These are phyloP conservation scores for Natrix natrix DNA, from an alignment of 2,797 vertebrate genomes.

Conservation along the genomic window DNA sequence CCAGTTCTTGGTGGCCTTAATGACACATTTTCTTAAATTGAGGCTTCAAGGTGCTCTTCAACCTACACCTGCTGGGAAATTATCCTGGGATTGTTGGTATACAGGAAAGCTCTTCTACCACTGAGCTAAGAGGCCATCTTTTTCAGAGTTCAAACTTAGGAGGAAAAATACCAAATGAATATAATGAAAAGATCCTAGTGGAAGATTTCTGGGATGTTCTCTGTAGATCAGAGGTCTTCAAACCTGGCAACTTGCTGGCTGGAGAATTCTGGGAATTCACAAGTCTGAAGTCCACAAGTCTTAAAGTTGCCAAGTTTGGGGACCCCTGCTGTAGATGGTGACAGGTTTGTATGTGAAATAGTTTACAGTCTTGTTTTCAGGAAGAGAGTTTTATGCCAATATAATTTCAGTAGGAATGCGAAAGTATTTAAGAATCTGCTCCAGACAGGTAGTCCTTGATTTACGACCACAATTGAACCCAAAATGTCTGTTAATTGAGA, in stretches of 20 bases:
- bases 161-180: not conserved
- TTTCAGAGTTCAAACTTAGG: not conserved
- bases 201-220: not conserved
- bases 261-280: too few relatives aligned
- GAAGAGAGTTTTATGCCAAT: not conserved
- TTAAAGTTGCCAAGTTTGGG: too few relatives aligned
- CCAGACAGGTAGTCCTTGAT: not conserved
- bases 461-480: not conserved
- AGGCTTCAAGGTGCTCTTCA: not conserved
- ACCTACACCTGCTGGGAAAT: not conserved
- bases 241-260: too few relatives aligned
- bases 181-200: not conserved
- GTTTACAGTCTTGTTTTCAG: not conserved
- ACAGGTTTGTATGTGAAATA: not conserved
- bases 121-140: not conserved
- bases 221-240: not conserved
- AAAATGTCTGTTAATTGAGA: not conserved
- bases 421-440: not conserved
- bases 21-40: not conserved
- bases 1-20: not conserved
- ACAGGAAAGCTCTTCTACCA: not conserved
- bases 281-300: too few relatives aligned
- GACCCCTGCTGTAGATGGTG: too few relatives aligned
- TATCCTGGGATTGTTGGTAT: not conserved
- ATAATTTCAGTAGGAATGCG: not conserved